Conservation (phyloP, 2,797 vertebrate species). For the Oreonectes daqikongensis region DNA sequence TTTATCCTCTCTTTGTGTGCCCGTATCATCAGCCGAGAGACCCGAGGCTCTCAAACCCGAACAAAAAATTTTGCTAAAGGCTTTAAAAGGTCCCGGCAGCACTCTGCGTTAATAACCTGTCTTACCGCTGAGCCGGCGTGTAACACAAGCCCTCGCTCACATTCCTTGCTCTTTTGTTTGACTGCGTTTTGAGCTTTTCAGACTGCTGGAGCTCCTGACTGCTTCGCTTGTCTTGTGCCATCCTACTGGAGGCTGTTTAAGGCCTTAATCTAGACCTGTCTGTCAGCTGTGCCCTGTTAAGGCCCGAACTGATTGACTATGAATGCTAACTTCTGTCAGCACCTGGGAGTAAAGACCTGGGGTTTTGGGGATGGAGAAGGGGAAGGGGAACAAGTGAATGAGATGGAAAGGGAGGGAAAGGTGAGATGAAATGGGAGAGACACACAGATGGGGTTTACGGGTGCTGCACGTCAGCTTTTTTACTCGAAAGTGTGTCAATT, state of each 20-base stretch:
- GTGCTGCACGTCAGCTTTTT: constrained; percentile 3
- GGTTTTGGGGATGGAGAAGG: constrained; percentile 59
- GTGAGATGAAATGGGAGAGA: constrained; percentile 36
- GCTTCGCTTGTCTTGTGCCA: constrained; percentile 72
- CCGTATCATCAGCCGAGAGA: constrained; percentile 13
- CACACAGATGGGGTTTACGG: constrained; percentile 36
- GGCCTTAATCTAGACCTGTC: constrained; percentile 80
- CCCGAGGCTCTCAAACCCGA: constrained; percentile 57
- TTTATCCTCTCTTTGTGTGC: constrained; percentile 25
- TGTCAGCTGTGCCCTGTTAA: constrained; percentile 82
- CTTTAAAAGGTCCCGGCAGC: constrained; percentile 63
- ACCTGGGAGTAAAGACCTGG: constrained; percentile 71
- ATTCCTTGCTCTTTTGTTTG: constrained; percentile 76
- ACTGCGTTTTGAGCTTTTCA: constrained; percentile 63
- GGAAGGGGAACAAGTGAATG: constrained; percentile 57
- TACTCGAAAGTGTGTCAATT: not conserved
- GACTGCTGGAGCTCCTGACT: constrained; percentile 61
- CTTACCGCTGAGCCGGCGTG: constrained; percentile 70
- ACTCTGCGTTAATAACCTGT: constrained; percentile 70
- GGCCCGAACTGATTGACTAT: constrained; percentile 74
- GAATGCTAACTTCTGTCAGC: constrained; percentile 80
- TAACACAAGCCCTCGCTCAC: constrained; percentile 73
- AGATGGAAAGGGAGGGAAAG: constrained; percentile 53
- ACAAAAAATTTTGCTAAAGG: constrained; percentile 55
- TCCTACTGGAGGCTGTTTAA: constrained; percentile 76